Conservation (phyloP, 2,797 vertebrate genomes). For the Paedocypris micromegethes region DNA sequence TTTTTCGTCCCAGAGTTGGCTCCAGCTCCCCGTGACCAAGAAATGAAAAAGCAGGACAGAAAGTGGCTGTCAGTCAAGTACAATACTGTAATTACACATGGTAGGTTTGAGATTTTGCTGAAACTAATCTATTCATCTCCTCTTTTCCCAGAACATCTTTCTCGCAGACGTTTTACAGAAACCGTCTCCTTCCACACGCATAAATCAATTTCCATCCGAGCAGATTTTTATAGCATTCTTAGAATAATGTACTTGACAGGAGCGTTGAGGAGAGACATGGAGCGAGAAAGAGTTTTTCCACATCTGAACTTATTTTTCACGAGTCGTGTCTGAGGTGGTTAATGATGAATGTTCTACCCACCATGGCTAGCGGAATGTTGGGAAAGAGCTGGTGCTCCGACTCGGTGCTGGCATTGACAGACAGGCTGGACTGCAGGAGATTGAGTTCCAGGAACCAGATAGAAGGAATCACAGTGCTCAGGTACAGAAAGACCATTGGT, state of each 20-base stretch:
- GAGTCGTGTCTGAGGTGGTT: constrained; percentile 2
- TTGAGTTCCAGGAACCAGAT: constrained; percentile 71
- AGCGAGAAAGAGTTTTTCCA: background rate
- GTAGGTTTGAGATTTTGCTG: background rate
- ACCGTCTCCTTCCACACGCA: background rate
- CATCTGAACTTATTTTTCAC: constrained; percentile 7
- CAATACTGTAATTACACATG: too few species aligned
- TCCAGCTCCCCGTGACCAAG: too few species aligned
- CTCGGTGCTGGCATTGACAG: constrained; percentile 57
- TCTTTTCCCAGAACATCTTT: background rate
- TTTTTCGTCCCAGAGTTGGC: too few species aligned
- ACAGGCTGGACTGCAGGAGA: constrained; percentile 61
- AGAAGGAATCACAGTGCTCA: constrained; percentile 65
- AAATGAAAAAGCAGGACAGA: too few species aligned
- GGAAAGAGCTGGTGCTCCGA: constrained; percentile 56
- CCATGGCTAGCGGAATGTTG: constrained; percentile 62
- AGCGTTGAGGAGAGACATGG: constrained; percentile 1
- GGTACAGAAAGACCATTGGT: constrained; percentile 70
- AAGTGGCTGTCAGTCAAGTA: too few species aligned
- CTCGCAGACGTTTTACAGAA: background rate
- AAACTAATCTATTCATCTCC: constrained; percentile 2
- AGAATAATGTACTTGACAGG: background rate
- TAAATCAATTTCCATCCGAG: constrained; percentile 1
- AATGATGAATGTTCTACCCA: constrained; percentile 43
- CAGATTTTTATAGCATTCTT: constrained; percentile 2